A percentile compares a stretch with the other conserved stretches of the same genome.
These are phyloP conservation scores for Amniataba percoides DNA, from an alignment of 2,797 vertebrate species.

Conservation along the genomic window DNA sequence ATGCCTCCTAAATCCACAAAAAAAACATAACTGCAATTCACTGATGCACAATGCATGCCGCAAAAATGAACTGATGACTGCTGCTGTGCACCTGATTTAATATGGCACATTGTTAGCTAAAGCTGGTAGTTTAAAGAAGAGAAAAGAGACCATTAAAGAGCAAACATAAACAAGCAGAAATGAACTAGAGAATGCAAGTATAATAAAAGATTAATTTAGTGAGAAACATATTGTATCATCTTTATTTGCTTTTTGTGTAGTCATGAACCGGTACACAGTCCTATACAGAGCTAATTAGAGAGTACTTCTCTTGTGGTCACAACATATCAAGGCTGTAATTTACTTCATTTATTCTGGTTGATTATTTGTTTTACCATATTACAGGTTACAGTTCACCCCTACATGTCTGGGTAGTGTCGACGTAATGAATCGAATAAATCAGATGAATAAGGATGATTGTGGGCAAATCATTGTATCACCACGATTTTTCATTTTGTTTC, in stretches of 20 bases:
- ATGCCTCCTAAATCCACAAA: too few relatives aligned
- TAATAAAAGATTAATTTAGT: background rate
- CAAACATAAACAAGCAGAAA: slow-evolving; percentile 1
- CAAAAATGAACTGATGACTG: slow-evolving; percentile 18
- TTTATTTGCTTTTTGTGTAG: background rate
- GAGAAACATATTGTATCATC: background rate
- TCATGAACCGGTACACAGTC: background rate
- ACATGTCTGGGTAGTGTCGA: too few relatives aligned
- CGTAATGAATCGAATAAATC: too few relatives aligned
- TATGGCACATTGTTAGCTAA: background rate
- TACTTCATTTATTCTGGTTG: background rate
- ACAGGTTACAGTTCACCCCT: background rate
- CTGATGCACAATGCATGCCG: slow-evolving; percentile 8
- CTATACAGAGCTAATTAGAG: background rate
- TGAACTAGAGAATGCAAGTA: background rate
- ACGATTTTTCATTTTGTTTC: background rate
- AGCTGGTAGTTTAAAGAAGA: slow-evolving; percentile 6
- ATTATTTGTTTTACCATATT: background rate
- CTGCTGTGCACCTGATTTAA: background rate
- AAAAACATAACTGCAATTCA: slow-evolving; percentile 30
- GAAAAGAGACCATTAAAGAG: slow-evolving; percentile 4
- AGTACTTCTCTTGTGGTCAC: background rate
- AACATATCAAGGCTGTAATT: background rate
- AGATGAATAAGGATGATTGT: too few relatives aligned
- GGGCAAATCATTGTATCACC: background rate